Percentiles rank a stretch among this genome's conserved stretches.
Conservation (phyloP, 2,888 invertebrate genomes). For the Pseudococcus longispinus region DNA sequence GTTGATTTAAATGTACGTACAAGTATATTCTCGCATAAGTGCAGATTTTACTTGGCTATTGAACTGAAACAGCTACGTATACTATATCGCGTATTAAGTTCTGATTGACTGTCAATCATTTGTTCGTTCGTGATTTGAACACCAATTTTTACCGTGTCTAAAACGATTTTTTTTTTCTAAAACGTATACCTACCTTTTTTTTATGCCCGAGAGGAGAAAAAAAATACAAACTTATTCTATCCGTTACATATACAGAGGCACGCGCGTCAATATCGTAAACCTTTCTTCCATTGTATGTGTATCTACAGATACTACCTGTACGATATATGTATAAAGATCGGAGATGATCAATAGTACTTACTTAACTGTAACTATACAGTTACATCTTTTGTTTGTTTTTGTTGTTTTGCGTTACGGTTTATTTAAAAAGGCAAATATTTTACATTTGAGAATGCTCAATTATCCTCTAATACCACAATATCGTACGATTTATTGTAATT, state of each 20-base stretch:
- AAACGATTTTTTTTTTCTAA: conserved; percentile 48
- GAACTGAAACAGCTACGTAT: conserved; percentile 48
- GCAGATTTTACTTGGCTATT: conserved; percentile 54
- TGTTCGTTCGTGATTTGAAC: conserved; percentile 57
- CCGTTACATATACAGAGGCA: conserved; percentile 31
- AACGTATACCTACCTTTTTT: conserved; percentile 15
- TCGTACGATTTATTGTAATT: neutral
- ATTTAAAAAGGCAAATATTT: conserved; percentile 7
- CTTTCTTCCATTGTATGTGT: conserved; percentile 33
- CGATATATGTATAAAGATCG: neutral
- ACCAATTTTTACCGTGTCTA: conserved; percentile 56
- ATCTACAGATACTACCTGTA: conserved; percentile 1
- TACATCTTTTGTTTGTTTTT: conserved; percentile 34
- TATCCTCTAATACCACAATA: neutral
- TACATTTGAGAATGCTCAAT: conserved; percentile 14
- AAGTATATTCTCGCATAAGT: conserved; percentile 24
- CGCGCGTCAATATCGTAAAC: conserved; percentile 36
- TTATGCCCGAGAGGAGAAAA: conserved; percentile 6
- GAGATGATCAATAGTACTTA: conserved; percentile 32
- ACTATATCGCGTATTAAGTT: conserved; percentile 54
- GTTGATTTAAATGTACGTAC: neutral
- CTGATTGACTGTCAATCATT: conserved; percentile 57
- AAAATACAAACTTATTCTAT: conserved; percentile 40
- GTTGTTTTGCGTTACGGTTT: conserved; percentile 24
- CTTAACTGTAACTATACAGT: conserved; percentile 38